Evolutionary conservation across 2,113 vertebrate species (phyloP).

Genomic region (Verasper variegatus): DNA sequence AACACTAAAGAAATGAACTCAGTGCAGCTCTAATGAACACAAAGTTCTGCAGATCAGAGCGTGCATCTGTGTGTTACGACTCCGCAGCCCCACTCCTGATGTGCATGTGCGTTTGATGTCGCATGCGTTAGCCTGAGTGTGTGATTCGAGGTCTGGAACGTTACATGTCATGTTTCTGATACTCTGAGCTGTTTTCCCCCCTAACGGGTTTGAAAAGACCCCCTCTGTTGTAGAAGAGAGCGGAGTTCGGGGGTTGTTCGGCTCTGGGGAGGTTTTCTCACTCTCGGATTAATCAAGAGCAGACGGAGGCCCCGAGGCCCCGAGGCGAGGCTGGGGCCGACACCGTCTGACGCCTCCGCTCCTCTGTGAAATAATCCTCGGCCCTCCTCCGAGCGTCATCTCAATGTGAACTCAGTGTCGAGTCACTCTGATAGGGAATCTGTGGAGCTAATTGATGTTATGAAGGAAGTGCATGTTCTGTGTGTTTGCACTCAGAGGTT

Average conservation of each 20-base stretch:
- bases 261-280: slow-evolving; percentile 70
- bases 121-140: slow-evolving; percentile 16
- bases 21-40: background rate
- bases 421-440: background rate
- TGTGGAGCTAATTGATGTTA: slow-evolving; percentile 15
- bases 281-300: slow-evolving; percentile 79
- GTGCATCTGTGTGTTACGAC: background rate
- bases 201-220: slow-evolving; percentile 63
- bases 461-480: background rate
- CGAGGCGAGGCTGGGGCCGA: slow-evolving; percentile 61
- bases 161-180: slow-evolving; percentile 67
- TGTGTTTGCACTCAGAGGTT: too few species aligned
- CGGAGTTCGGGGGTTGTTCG: slow-evolving; percentile 32
- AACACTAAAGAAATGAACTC: slow-evolving; percentile 11
- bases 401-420: slow-evolving; percentile 25
- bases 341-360: slow-evolving; percentile 69
- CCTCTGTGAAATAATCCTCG: slow-evolving; percentile 67
- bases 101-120: slow-evolving; percentile 3
- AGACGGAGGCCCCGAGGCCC: slow-evolving; percentile 50
- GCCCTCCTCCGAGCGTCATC: slow-evolving; percentile 31
- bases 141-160: slow-evolving; percentile 50
- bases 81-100: background rate
- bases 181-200: slow-evolving; percentile 34
- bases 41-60: slow-evolving; percentile 7
- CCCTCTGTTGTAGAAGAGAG: slow-evolving; percentile 46